Percentiles rank a stretch among this genome's conserved stretches.
These are phyloP conservation scores for Lophotriccus pileatus DNA, from an alignment of 2,797 vertebrate genomes.

Conservation along the genomic window DNA sequence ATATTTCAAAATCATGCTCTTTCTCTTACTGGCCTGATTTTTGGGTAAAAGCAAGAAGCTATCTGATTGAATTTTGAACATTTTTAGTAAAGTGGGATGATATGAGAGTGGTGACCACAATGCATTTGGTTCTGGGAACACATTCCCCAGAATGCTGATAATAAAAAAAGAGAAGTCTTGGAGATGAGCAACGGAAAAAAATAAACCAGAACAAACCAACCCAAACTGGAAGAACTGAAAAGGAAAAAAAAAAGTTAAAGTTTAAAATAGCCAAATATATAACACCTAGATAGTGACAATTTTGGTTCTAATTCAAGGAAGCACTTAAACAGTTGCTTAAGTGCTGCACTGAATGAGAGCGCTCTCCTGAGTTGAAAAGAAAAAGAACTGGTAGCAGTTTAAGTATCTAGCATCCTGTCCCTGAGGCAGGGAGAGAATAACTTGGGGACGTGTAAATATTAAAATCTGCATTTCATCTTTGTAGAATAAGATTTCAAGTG, in stretches of 20 bases:
- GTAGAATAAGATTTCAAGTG: not conserved
- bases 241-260: not conserved
- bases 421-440: not conserved
- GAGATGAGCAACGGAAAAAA: not conserved
- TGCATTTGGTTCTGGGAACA: not conserved
- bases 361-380: not conserved
- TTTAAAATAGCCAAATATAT: not conserved
- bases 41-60: not conserved
- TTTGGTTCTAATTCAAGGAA: slow-evolving; percentile 17
- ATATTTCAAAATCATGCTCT: not conserved
- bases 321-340: not conserved
- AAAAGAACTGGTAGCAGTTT: not conserved
- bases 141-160: not conserved
- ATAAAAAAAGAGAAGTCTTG: not conserved
- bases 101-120: not conserved
- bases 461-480: not conserved
- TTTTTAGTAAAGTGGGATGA: not conserved
- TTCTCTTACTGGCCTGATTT: not conserved
- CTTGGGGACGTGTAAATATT: not conserved
- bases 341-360: not conserved
- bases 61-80: not conserved
- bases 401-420: not conserved
- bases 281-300: not conserved
- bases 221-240: not conserved
- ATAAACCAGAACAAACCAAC: not conserved